Evolutionary conservation across 2,888 invertebrate genomes (phyloP).

Genomic region (Meganola albula): DNA sequence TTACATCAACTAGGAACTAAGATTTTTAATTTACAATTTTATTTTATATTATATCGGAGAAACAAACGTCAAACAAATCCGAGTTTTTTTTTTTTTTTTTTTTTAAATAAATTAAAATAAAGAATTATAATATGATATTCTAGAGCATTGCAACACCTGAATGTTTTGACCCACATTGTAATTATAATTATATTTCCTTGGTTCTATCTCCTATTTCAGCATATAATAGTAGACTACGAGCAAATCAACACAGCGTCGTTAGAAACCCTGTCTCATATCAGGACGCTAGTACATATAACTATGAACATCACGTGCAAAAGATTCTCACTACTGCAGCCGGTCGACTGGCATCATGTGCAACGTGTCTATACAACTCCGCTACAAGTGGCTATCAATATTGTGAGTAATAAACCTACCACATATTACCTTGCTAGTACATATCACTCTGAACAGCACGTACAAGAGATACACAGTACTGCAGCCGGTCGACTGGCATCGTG

Average conservation of each 20-base stretch:
- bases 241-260: constrained; percentile 40
- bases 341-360: constrained; percentile 45
- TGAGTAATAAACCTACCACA: constrained; percentile 45
- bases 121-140: not conserved
- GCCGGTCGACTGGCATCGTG: too few species aligned
- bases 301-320: constrained; percentile 40
- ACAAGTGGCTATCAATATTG: constrained; percentile 49
- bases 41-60: too few species aligned
- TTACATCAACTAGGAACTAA: too few species aligned
- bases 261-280: constrained; percentile 40
- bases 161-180: not conserved
- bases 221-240: constrained; percentile 53
- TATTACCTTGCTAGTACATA: constrained; percentile 33
- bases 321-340: constrained; percentile 11
- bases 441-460: constrained; percentile 45
- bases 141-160: not conserved
- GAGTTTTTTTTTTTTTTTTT: not conserved
- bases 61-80: too few species aligned
- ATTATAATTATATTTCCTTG: too few species aligned
- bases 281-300: constrained; percentile 37
- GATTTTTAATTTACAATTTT: too few species aligned
- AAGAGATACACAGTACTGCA: too few species aligned
- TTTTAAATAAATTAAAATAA: not conserved
- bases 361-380: constrained; percentile 30
- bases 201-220: constrained; percentile 34